Evolutionary conservation across 1,140 invertebrate genomes (phyloP).

Genomic region (Drosophila punjabiensis): DNA sequence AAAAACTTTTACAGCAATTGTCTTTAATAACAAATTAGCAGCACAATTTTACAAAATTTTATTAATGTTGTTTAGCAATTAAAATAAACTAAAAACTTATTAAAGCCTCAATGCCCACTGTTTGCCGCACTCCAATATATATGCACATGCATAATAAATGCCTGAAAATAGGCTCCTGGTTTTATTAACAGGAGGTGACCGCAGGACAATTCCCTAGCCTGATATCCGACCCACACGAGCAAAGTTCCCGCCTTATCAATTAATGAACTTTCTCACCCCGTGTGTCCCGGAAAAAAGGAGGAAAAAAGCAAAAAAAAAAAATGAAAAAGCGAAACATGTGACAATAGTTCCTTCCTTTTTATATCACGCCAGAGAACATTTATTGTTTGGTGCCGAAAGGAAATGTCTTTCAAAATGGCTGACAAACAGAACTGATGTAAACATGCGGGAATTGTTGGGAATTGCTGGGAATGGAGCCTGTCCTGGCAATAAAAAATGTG

Average conservation of each 20-base stretch:
- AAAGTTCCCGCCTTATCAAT: constrained; percentile 58
- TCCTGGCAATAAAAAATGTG: constrained; percentile 53
- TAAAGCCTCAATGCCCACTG: too few species aligned
- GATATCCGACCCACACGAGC: constrained; percentile 34
- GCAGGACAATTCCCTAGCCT: constrained; percentile 46
- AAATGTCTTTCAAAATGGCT: constrained; percentile 62
- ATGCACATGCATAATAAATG: constrained; percentile 37
- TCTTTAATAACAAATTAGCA: neutral
- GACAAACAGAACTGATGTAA: constrained; percentile 47
- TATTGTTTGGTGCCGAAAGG: constrained; percentile 51
- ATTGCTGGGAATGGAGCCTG: constrained; percentile 5
- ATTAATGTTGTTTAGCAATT: neutral
- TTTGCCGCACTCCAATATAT: neutral
- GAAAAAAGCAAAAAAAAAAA: too few species aligned
- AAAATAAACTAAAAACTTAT: neutral
- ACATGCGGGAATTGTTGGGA: constrained; percentile 39
- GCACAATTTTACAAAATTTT: neutral
- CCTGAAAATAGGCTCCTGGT: constrained; percentile 14
- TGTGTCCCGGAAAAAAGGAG: constrained; percentile 1
- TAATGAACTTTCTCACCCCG: constrained; percentile 61
- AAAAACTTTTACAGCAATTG: neutral
- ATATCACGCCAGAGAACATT: constrained; percentile 39
- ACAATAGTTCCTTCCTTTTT: constrained; percentile 65
- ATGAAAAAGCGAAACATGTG: constrained; percentile 44
- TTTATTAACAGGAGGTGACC: constrained; percentile 39